Base-by-base conservation (phyloP, 1,140 invertebrate species). In the Oreohelix idahoensis region DNA sequence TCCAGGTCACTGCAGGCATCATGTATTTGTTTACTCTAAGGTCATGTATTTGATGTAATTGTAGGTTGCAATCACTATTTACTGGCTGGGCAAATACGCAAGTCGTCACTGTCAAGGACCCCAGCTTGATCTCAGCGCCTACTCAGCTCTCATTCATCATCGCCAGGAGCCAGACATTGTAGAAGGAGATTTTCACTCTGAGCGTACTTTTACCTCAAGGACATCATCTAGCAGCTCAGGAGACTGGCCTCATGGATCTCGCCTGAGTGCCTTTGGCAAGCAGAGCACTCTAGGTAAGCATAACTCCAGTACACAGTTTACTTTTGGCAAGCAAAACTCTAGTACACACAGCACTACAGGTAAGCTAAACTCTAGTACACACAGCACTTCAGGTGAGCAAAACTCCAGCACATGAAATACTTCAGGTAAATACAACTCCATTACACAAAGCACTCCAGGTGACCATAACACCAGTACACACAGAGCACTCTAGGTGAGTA, bases 61-160 rank as follows among this genome's bases (percentile, higher is more conserved):
- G 29, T 87, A 92, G 91, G 91, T 92, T 81, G 89, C 90, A 2
- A 87, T 92, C 36, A 89, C 89, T 29, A 83, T 92, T 15, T 92
- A 88, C 84, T 92, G 90, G 90, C 83, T 92, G 13, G 91, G 90
- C 17, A 83, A 85, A 84, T 87, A 88, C 42, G 83, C 83, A 1
- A 39, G 39, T 1, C 66, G 70, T 0, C 84, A 70, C 36, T 92
- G 83, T 83, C 86, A 86, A 10, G 91, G 89, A 35, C 90, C 91
- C n/a, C 85, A 88, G 15, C 70, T 92, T 45, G 91, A 92, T 83
- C 84, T 87, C 42, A 90, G 86, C 79, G 90, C 91, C 15, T 92
- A 92, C 76, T 69, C 88, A 39, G 89, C 89, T 32, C 80, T 92
- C 8, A 87, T 92, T 23, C 85, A 88, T 73, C 85, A 84, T 58